Evolutionary conservation across 1,140 invertebrate species (phyloP), one percentile per base, ranked within the genome.

Genomic region (Pseudomyrmex pallidus): DNA sequence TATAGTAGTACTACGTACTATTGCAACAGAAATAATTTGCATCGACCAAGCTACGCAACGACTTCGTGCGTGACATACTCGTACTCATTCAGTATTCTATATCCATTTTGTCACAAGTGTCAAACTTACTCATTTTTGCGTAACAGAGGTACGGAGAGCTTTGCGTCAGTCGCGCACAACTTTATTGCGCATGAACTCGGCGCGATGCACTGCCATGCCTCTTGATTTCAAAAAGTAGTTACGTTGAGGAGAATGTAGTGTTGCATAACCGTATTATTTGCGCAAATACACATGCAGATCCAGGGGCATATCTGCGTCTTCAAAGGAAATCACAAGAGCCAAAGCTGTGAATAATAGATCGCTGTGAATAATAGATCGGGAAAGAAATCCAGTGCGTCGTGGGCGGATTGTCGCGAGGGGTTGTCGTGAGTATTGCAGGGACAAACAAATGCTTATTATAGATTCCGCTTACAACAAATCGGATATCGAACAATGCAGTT

Each of bases 311-410:
- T 8, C 10, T 5, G 20, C 22, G 22, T 61, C 1, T 8, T 61
- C 22, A 25, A 25, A 61, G 59, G 2, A 22, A 61, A 61, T 22
- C 59, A 22, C 59, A 22, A 15, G 54, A 56, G 54, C 15, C 13
- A 1, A 44, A 44, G 25, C 25, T 25, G 15, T 62, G 25, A 62
- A 62, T 62, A 62, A 77, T 77, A 22, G 15, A 77, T 54, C 9
- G 15, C 25, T 25, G 35, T 62, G 61, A 62, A 62, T 62, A 62
- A 77, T 77, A 22, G 15, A 77, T 54, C 9, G 12, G 25, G 25
- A 68, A 52, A 52, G 46, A 68, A 68, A 46, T 68, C 35, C 10
- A 57, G 52, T 22, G 20, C 20, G 17, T 68, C 15, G 20, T 48
- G 44, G 62, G 13, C 25, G 57, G 44, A 44, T 48, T 70, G 44